phyloP scores from a whole-genome alignment of 2,797 vertebrate species.

The Gymnodraco acuticeps region DNA sequence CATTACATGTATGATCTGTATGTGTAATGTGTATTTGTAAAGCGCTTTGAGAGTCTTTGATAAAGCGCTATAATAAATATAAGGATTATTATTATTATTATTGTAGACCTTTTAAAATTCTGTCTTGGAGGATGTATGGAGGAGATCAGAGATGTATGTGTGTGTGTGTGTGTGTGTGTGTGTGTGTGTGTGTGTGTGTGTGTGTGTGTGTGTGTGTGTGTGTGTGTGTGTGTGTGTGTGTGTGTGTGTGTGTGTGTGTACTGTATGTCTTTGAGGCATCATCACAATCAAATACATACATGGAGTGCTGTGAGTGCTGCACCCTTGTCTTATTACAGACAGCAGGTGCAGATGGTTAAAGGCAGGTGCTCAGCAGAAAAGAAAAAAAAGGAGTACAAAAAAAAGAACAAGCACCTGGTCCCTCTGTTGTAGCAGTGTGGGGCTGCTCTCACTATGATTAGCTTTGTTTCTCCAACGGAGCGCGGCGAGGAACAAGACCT shows the following conservation, averaged over 20 bases:
- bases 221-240: neutral
- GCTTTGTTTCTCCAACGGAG: slow-evolving; percentile 82
- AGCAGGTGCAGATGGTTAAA: slow-evolving; percentile 83
- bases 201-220: too few relatives aligned
- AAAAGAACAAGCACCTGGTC: slow-evolving; percentile 79
- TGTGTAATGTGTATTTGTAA: too few relatives aligned
- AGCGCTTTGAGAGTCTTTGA: too few relatives aligned
- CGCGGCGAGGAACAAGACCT: slow-evolving; percentile 77
- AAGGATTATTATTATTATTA: too few relatives aligned
- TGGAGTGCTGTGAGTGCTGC: slow-evolving; percentile 58
- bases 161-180: too few relatives aligned
- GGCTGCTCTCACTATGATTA: slow-evolving; percentile 77
- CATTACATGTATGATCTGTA: too few relatives aligned
- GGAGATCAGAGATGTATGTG: slow-evolving; percentile 49
- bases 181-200: too few relatives aligned
- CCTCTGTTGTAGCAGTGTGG: slow-evolving; percentile 74
- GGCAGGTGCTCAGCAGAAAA: slow-evolving; percentile 70
- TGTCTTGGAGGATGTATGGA: slow-evolving; percentile 34
- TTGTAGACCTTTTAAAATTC: neutral
- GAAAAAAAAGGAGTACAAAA: slow-evolving; percentile 10
- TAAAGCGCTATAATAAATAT: too few relatives aligned
- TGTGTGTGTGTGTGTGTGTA: slow-evolving; percentile 1
- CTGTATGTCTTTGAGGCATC: slow-evolving; percentile 53
- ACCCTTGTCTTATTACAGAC: slow-evolving; percentile 72
- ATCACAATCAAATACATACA: slow-evolving; percentile 46